phyloP scores from a whole-genome alignment of 2,113 vertebrate species.

The Tringa solitaria region DNA sequence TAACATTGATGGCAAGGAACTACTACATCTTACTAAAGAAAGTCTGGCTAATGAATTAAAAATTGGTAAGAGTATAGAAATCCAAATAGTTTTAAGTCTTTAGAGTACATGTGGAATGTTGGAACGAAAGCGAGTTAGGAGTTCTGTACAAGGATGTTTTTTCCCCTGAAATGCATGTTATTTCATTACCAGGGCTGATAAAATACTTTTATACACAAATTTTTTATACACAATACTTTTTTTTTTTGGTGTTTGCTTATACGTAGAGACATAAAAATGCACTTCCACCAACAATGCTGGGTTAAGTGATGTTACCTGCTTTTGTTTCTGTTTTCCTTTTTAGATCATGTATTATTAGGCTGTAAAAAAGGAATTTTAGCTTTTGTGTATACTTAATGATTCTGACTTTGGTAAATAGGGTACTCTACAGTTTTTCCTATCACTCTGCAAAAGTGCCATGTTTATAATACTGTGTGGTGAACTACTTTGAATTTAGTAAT shows the following conservation, averaged over 20 bases:
- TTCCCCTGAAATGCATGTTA: neutral
- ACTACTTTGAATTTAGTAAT: neutral
- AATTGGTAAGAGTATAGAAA: constrained; percentile 79
- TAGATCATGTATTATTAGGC: neutral
- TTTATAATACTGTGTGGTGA: neutral
- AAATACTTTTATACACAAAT: too few relatives aligned
- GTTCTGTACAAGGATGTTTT: neutral
- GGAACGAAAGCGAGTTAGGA: neutral
- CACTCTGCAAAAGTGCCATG: neutral
- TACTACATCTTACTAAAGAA: constrained; percentile 83
- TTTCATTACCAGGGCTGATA: neutral
- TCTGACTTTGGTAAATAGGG: neutral
- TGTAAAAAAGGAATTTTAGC: neutral
- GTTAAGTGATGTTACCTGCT: neutral
- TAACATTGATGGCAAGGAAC: constrained; percentile 85
- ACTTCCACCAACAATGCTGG: neutral
- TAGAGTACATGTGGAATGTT: neutral
- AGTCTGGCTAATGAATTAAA: constrained; percentile 81
- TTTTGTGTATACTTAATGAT: neutral
- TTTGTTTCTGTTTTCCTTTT: neutral
- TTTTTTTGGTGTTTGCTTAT: neutral
- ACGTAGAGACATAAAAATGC: neutral
- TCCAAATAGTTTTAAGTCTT: neutral
- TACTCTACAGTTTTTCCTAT: neutral
- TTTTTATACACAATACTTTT: neutral